These are phyloP conservation scores for Scolanthus callimorphus DNA, from an alignment of 92 coral and sea anemone species.

Conservation along the genomic window DNA sequence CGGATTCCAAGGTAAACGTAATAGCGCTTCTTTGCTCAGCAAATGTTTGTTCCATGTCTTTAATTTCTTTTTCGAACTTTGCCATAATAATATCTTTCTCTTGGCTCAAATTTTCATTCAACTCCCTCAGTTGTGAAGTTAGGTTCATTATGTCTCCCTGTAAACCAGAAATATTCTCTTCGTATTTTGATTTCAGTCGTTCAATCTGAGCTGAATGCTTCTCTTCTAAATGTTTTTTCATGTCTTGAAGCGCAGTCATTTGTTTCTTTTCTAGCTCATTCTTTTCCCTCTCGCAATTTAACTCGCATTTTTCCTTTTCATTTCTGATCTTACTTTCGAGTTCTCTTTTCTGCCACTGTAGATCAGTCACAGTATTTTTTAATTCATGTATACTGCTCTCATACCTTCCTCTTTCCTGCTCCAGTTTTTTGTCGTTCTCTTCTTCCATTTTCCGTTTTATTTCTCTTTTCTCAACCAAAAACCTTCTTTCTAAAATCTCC, in stretches of 20 bases:
- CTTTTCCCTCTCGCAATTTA: slow-evolving; percentile 75
- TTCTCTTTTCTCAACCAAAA: slow-evolving; percentile 71
- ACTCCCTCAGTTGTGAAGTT: slow-evolving; percentile 79
- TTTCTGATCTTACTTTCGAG: slow-evolving; percentile 71
- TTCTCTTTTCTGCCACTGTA: slow-evolving; percentile 93
- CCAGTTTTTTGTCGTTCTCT: slow-evolving; percentile 60
- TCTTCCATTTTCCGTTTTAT: slow-evolving; percentile 74
- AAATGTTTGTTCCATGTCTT: slow-evolving; percentile 86
- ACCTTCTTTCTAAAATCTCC: slow-evolving; percentile 70
- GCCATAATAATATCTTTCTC: slow-evolving; percentile 86
- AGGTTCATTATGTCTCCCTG: slow-evolving; percentile 81
- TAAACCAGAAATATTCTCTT: slow-evolving; percentile 68
- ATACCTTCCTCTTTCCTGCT: slow-evolving; percentile 68
- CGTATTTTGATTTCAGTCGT: slow-evolving; percentile 76
- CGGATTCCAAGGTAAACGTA: slow-evolving; percentile 70
- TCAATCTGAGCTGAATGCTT: slow-evolving; percentile 61
- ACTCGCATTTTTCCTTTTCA: slow-evolving; percentile 81
- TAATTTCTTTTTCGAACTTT: slow-evolving; percentile 84
- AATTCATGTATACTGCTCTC: slow-evolving; percentile 68
- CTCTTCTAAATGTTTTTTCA: slow-evolving; percentile 57
- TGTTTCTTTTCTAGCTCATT: slow-evolving; percentile 79
- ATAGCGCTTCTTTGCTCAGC: slow-evolving; percentile 73
- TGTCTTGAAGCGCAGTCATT: slow-evolving; percentile 60
- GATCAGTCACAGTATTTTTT: slow-evolving; percentile 68
- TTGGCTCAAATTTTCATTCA: slow-evolving; percentile 81